phyloP scores from a whole-genome alignment of 2,888 invertebrate species.

The Noctua janthe region DNA sequence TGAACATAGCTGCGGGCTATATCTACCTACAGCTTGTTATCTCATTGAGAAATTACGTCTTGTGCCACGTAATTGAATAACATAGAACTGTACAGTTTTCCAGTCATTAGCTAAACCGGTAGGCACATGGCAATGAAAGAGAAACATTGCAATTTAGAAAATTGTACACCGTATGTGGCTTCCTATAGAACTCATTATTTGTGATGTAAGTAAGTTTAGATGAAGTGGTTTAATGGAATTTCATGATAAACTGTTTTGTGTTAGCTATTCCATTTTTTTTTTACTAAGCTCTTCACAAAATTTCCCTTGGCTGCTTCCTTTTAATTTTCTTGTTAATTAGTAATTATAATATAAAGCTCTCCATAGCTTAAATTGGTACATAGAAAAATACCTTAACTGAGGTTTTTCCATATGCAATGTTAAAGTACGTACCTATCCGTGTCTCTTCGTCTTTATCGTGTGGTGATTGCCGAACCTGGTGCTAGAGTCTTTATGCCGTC shows the following conservation, averaged over 20 bases:
- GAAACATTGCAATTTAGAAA: constrained; percentile 52
- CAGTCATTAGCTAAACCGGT: constrained; percentile 27
- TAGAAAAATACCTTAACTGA: too few relatives aligned
- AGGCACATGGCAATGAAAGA: constrained; percentile 42
- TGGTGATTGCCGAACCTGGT: too few relatives aligned
- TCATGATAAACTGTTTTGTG: neutral
- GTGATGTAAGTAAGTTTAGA: constrained; percentile 11
- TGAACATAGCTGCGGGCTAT: neutral
- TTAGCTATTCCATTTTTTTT: neutral
- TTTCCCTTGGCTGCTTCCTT: neutral
- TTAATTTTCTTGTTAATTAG: too few relatives aligned
- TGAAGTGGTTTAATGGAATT: constrained; percentile 10
- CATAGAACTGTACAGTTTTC: constrained; percentile 41
- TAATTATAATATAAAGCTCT: too few relatives aligned
- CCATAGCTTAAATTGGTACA: too few relatives aligned
- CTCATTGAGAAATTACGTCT: constrained; percentile 19
- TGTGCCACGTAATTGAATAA: constrained; percentile 19
- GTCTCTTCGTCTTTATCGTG: too few relatives aligned
- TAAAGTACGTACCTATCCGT: too few relatives aligned
- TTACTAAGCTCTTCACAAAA: neutral
- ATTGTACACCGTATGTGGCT: constrained; percentile 28
- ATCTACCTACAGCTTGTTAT: neutral
- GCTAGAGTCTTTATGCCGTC: too few relatives aligned
- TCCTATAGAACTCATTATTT: constrained; percentile 18
- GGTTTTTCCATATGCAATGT: too few relatives aligned